Percentiles rank a stretch among this genome's conserved stretches.
Conservation (phyloP, 2,113 vertebrate genomes). For the Peucedramus taeniatus region DNA sequence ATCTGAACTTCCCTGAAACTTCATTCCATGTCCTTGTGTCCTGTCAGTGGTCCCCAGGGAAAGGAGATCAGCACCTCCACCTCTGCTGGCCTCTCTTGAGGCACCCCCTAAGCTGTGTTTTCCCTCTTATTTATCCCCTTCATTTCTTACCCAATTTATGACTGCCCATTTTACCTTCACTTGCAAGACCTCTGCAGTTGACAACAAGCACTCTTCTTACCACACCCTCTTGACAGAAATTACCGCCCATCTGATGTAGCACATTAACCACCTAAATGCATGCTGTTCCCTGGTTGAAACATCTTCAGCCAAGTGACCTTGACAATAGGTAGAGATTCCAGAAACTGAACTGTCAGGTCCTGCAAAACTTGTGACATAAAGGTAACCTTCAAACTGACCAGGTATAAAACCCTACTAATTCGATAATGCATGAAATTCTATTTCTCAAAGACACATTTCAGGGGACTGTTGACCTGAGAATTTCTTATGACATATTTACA, state of each 20-base stretch:
- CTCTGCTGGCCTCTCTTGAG: not conserved
- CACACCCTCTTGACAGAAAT: not conserved
- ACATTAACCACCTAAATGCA: fast-evolving
- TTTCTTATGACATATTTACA: not conserved
- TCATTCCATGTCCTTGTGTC: not conserved
- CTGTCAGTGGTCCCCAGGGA: not conserved
- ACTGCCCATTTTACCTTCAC: not conserved
- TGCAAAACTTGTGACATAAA: not conserved
- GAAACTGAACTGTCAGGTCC: not conserved
- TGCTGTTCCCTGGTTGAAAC: not conserved
- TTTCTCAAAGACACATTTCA: not conserved
- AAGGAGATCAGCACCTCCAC: not conserved
- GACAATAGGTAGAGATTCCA: not conserved
- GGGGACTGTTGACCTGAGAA: not conserved
- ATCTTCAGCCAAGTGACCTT: not conserved
- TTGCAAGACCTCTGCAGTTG: not conserved
- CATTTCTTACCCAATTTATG: not conserved
- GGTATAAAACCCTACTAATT: not conserved
- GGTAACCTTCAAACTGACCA: not conserved
- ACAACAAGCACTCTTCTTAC: not conserved
- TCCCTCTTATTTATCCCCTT: not conserved
- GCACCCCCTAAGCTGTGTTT: not conserved
- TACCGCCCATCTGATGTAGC: not conserved
- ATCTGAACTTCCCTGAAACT: not conserved
- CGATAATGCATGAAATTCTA: not conserved